Evolutionary conservation across 2,797 vertebrate species (phyloP).

Genomic region (Chromis chromis): DNA sequence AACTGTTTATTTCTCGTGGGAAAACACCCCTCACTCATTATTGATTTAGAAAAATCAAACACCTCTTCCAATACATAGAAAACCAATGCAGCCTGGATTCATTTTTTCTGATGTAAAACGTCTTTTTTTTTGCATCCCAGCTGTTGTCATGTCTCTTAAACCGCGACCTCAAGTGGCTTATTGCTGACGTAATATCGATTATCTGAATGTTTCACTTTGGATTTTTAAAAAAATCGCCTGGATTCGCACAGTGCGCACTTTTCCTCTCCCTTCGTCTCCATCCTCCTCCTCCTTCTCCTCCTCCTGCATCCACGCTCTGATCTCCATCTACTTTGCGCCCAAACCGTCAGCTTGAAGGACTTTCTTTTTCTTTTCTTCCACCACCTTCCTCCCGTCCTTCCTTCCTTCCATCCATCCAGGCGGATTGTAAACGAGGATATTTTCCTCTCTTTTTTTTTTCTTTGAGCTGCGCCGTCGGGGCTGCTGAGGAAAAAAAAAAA

Average conservation of each 20-base stretch:
- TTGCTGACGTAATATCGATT: conserved; percentile 73
- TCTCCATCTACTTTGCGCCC: conserved; percentile 41
- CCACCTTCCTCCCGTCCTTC: not conserved
- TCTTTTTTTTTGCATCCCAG: not conserved
- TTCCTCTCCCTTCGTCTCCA: conserved; percentile 35
- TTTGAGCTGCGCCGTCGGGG: conserved; percentile 38
- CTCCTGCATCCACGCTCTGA: conserved; percentile 43
- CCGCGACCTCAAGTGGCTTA: conserved; percentile 47
- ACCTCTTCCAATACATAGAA: not conserved
- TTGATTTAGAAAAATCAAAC: conserved; percentile 21
- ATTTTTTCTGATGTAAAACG: conserved; percentile 13
- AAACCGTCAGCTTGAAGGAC: conserved; percentile 44
- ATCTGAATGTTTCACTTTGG: conserved; percentile 69
- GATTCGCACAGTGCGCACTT: conserved; percentile 64
- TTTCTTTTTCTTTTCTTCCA: conserved; percentile 33
- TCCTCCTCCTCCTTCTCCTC: conserved; percentile 31
- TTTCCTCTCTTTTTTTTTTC: conserved; percentile 21
- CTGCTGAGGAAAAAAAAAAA: conserved; percentile 44
- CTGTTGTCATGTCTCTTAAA: conserved; percentile 18
- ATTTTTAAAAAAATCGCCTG: conserved; percentile 41
- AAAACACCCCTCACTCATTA: conserved; percentile 14
- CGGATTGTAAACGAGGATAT: not conserved
- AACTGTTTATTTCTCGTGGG: not conserved
- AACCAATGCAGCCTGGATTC: conserved; percentile 31
- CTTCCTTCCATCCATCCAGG: not conserved